Conservation (phyloP, 2,888 invertebrate species). For the Nymphalis polychloros region DNA sequence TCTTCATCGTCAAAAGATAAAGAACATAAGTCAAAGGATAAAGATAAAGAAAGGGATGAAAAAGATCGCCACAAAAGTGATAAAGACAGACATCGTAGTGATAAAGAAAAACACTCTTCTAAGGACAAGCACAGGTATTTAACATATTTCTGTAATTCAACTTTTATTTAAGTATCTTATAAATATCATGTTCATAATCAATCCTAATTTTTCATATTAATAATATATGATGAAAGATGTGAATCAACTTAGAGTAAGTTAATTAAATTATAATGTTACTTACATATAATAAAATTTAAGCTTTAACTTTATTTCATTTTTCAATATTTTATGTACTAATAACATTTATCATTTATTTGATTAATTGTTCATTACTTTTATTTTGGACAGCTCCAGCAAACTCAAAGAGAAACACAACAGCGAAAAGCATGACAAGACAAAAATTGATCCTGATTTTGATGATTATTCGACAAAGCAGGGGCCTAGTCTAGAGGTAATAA, state of each 20-base stretch:
- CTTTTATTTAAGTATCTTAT: constrained; percentile 10
- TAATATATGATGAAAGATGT: no score
- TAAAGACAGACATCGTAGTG: constrained; percentile 71
- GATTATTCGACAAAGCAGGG: constrained; percentile 69
- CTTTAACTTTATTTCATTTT: background rate
- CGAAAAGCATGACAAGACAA: constrained; percentile 62
- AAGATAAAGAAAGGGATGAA: constrained; percentile 49
- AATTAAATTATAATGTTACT: no score
- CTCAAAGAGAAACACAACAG: constrained; percentile 68
- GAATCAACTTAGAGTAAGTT: no score
- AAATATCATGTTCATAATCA: background rate
- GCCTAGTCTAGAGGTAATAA: constrained; percentile 57
- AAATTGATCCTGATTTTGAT: constrained; percentile 54
- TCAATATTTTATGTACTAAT: background rate
- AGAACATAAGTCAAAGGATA: constrained; percentile 70
- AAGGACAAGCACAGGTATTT: constrained; percentile 82
- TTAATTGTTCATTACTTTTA: constrained; percentile 1
- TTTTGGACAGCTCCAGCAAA: constrained; percentile 33
- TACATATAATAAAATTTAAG: no score
- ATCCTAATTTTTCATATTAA: no score
- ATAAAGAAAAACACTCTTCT: constrained; percentile 73
- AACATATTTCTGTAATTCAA: background rate
- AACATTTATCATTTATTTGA: background rate
- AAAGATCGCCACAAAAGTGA: constrained; percentile 58
- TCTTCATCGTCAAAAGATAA: constrained; percentile 68